A percentile compares a stretch with the other conserved stretches of the same genome.
phyloP scores from a whole-genome alignment of 2,888 invertebrate species.

The Seira ritae region DNA sequence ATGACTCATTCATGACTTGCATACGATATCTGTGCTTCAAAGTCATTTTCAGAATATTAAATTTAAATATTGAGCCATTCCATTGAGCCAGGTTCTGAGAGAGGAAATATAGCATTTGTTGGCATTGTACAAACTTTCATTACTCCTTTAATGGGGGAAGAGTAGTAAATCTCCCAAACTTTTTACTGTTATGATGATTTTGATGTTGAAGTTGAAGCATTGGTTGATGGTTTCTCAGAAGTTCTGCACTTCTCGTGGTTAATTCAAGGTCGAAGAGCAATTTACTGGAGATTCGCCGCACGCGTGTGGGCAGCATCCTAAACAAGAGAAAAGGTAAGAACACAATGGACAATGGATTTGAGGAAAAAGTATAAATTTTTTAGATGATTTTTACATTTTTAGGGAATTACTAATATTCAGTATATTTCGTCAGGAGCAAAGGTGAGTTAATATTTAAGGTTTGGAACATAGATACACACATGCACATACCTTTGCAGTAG shows the following conservation, averaged over 20 bases:
- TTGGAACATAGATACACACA: no score
- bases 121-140: not conserved
- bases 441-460: no score
- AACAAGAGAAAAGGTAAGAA: not conserved
- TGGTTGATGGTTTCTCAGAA: constrained; percentile 34
- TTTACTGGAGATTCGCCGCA: constrained; percentile 39
- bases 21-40: no score
- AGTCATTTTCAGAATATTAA: no score
- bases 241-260: constrained; percentile 46
- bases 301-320: constrained; percentile 41
- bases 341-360: no score
- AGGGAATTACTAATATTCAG: no score
- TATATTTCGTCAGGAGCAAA: no score
- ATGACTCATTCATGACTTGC: no score
- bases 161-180: constrained; percentile 17
- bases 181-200: constrained; percentile 19
- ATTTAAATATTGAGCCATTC: no score
- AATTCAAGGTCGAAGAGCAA: constrained; percentile 55
- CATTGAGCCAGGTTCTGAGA: no score
- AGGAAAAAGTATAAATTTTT: not conserved
- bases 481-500: constrained; percentile 77
- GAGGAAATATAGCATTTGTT: no score
- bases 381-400: no score
- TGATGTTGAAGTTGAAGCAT: not conserved
- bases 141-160: constrained; percentile 41